These are phyloP conservation scores for Latrodectus hesperus DNA, from an alignment of 2,888 invertebrate genomes.

Conservation along the genomic window DNA sequence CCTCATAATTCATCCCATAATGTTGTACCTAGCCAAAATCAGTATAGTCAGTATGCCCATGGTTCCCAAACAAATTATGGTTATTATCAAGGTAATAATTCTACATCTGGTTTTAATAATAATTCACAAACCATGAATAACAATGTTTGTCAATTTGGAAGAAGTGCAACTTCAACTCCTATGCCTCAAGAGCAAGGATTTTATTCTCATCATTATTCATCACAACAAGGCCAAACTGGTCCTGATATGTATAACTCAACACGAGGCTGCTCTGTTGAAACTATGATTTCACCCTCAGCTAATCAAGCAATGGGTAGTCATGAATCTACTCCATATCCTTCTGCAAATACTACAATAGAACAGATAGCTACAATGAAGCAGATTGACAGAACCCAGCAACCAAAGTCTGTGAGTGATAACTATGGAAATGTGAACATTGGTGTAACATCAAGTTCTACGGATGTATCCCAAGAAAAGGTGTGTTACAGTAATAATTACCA, in stretches of 20 bases:
- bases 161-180: conserved; percentile 51
- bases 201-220: conserved; percentile 55
- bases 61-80: conserved; percentile 50
- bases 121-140: conserved; percentile 17
- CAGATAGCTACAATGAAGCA: conserved; percentile 27
- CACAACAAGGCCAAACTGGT: conserved; percentile 37
- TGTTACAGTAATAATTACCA: conserved; percentile 30
- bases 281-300: neutral
- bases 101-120: conserved; percentile 41
- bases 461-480: conserved; percentile 28
- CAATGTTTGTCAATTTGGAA: conserved; percentile 56
- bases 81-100: conserved; percentile 57
- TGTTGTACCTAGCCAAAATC: conserved; percentile 36
- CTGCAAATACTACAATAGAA: conserved; percentile 30
- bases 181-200: conserved; percentile 65
- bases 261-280: conserved; percentile 20
- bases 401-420: conserved; percentile 36
- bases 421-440: conserved; percentile 30
- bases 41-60: conserved; percentile 60
- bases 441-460: conserved; percentile 21
- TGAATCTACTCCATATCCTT: conserved; percentile 35
- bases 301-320: conserved; percentile 36
- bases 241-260: conserved; percentile 36
- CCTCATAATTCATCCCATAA: conserved; percentile 34
- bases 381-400: conserved; percentile 11